Evolutionary conservation across 2,797 vertebrate species (phyloP).

Genomic region (Channallabes apus): DNA sequence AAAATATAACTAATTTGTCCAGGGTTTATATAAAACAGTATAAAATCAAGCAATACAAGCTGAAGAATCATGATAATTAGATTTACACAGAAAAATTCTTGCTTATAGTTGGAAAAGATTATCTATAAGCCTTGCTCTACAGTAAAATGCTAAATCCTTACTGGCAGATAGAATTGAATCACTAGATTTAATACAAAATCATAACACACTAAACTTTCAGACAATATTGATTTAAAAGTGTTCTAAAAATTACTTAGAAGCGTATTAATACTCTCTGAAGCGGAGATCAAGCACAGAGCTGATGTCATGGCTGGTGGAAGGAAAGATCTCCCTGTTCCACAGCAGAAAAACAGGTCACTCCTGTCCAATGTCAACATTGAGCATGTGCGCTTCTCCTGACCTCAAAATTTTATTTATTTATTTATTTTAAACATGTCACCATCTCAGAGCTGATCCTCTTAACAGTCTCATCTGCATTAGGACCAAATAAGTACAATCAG

Average conservation of each 20-base stretch:
- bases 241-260: background rate
- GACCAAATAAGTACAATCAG: background rate
- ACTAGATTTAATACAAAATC: background rate
- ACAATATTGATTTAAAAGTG: background rate
- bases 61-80: background rate
- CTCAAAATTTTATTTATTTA: background rate
- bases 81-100: background rate
- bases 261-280: background rate
- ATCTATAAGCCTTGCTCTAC: background rate
- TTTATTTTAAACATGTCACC: background rate
- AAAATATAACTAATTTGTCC: background rate
- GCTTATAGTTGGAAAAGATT: background rate
- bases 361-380: background rate
- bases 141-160: background rate
- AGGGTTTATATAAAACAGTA: background rate
- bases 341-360: constrained; percentile 18
- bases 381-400: background rate
- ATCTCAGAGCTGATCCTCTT: background rate
- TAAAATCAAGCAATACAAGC: background rate
- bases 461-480: background rate
- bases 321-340: background rate
- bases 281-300: background rate
- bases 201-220: background rate
- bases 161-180: background rate
- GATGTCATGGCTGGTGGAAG: background rate